A percentile compares a stretch with the other conserved stretches of the same genome.
Evolutionary conservation across 2,888 invertebrate genomes (phyloP).

Genomic region (Germaria angustata): DNA sequence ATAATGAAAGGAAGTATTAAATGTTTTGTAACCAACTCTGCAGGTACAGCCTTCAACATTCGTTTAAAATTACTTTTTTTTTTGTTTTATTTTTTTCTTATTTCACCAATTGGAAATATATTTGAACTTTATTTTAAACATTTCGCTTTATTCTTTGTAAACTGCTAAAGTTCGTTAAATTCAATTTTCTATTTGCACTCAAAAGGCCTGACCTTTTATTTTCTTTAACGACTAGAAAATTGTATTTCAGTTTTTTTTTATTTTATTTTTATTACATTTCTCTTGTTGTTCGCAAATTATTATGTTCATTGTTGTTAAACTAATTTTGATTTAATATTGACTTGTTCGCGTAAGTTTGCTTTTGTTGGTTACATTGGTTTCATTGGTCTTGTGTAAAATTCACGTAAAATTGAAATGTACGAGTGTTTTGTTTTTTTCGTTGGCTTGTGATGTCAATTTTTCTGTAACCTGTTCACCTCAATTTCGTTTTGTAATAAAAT

Average conservation of each 20-base stretch:
- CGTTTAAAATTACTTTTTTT: not conserved
- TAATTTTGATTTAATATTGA: conserved; percentile 55
- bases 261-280: not conserved
- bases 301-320: conserved; percentile 39
- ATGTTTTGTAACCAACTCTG: not conserved
- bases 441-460: not conserved
- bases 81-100: not conserved
- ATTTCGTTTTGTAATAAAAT: conserved; percentile 9
- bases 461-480: conserved; percentile 49
- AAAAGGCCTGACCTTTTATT: conserved; percentile 27
- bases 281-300: conserved; percentile 13
- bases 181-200: conserved; percentile 24
- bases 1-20: not conserved
- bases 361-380: too few relatives aligned
- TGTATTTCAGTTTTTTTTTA: not conserved
- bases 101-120: not conserved
- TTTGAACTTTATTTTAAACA: conserved; percentile 1
- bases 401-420: conserved; percentile 48
- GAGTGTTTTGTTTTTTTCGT: not conserved
- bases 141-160: not conserved
- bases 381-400: not conserved
- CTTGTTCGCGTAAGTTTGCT: not conserved
- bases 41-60: not conserved
- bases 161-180: conserved; percentile 19
- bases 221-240: conserved; percentile 22